phyloP scores from a whole-genome alignment of 1,140 invertebrate genomes.

The Panulirus ornatus region DNA sequence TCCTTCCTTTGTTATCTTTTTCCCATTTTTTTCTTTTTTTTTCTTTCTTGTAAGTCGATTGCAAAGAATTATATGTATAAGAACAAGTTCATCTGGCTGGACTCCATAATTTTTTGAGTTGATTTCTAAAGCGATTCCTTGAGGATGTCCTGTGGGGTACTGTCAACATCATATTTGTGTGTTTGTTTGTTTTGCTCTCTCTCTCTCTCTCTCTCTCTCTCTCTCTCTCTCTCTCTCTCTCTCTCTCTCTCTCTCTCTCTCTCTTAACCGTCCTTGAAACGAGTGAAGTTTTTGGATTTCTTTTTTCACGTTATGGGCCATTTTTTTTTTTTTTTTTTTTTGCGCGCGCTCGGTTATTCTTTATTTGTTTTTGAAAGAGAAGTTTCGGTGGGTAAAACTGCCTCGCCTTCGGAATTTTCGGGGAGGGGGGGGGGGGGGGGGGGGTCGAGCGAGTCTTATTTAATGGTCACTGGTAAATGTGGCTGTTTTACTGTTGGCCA shows the following conservation, averaged over 20 bases:
- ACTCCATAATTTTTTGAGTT: too few species aligned
- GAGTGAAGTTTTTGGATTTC: conserved; percentile 13
- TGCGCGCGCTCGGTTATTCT: conserved; percentile 14
- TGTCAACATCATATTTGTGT: background rate
- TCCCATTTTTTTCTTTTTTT: too few species aligned
- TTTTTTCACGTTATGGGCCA: background rate
- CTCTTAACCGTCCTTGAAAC: background rate
- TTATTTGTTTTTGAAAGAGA: conserved; percentile 29
- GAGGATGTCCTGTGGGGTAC: too few species aligned
- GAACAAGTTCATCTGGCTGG: too few species aligned
- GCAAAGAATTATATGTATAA: too few species aligned
- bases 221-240: conserved; percentile 10
- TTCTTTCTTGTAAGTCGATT: too few species aligned
- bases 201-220: conserved; percentile 35
- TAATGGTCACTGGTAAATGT: conserved; percentile 40
- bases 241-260: conserved; percentile 34
- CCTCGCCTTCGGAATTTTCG: background rate
- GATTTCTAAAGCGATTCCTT: too few species aligned
- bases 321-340: too few species aligned
- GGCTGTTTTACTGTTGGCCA: conserved; percentile 34
- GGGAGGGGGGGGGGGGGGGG: too few species aligned
- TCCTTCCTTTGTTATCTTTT: too few species aligned
- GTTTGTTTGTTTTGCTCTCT: background rate
- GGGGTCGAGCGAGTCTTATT: conserved; percentile 4
- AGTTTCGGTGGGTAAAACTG: conserved; percentile 18